Evolutionary conservation across 2,113 vertebrate species (phyloP).

Genomic region (Lepus americanus): DNA sequence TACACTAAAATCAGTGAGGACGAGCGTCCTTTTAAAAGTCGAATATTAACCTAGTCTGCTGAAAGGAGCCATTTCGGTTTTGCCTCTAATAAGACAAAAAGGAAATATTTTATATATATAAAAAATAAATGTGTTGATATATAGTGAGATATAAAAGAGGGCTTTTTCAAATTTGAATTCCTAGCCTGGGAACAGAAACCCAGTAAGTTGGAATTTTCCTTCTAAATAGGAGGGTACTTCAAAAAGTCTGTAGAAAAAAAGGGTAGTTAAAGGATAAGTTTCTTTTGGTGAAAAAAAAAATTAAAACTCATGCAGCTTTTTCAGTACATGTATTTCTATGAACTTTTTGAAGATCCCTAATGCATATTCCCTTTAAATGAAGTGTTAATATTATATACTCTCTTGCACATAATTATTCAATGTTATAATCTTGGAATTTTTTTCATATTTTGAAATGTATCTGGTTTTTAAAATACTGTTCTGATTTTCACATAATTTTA

Average conservation of each 20-base stretch:
- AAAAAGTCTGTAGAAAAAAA: too few relatives aligned
- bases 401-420: slow-evolving; percentile 6
- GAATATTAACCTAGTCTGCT: background rate
- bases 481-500: slow-evolving; percentile 27
- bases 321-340: too few relatives aligned
- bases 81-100: background rate
- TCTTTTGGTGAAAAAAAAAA: too few relatives aligned
- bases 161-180: slow-evolving; percentile 46
- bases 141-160: background rate
- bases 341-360: background rate
- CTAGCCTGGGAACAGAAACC: slow-evolving; percentile 15
- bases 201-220: background rate
- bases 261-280: too few relatives aligned
- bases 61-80: slow-evolving; percentile 20
- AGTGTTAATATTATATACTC: background rate
- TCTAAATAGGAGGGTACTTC: background rate
- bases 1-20: background rate
- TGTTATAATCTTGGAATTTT: background rate
- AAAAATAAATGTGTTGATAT: slow-evolving; percentile 35
- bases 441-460: background rate
- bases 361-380: slow-evolving; percentile 35
- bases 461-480: slow-evolving; percentile 22
- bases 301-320: too few relatives aligned
- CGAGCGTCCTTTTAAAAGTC: background rate
- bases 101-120: background rate